Conservation (phyloP, 2,888 invertebrate genomes). For the Pyrochroa serraticornis region DNA sequence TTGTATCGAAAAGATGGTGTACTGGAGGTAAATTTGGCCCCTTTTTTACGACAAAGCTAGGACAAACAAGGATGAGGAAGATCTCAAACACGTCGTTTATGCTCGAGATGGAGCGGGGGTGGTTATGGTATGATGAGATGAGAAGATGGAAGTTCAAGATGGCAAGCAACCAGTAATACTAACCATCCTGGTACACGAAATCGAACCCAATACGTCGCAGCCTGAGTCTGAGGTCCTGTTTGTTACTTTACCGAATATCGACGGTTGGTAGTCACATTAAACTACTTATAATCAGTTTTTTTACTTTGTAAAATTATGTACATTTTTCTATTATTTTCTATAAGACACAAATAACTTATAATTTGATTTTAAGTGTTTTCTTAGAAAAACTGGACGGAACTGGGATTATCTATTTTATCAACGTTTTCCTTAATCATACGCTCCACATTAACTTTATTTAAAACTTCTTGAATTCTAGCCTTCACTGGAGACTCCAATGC, state of each 20-base stretch:
- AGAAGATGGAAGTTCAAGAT: too few species aligned
- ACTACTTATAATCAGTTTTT: slow-evolving; percentile 56
- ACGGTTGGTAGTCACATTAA: slow-evolving; percentile 42
- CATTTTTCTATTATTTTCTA: slow-evolving; percentile 58
- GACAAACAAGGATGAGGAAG: too few species aligned
- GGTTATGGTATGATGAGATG: too few species aligned
- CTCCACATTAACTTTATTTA: slow-evolving; percentile 78
- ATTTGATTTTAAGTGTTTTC: slow-evolving; percentile 14
- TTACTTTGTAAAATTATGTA: slow-evolving; percentile 58
- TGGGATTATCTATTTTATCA: slow-evolving; percentile 66
- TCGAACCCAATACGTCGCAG: slow-evolving; percentile 47
- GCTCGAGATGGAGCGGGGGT: too few species aligned
- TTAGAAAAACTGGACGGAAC: slow-evolving; percentile 19
- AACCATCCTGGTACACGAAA: too few species aligned
- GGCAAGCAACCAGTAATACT: too few species aligned
- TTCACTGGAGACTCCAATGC: slow-evolving; percentile 80
- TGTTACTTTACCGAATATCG: slow-evolving; percentile 40
- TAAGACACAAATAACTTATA: slow-evolving; percentile 47
- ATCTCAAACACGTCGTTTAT: too few species aligned
- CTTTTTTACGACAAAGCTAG: too few species aligned
- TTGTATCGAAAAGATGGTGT: too few species aligned
- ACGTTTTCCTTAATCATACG: slow-evolving; percentile 72
- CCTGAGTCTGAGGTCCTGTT: slow-evolving; percentile 55
- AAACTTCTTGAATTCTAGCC: slow-evolving; percentile 73
- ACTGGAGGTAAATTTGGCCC: too few species aligned